phyloP scores from a whole-genome alignment of 2,888 invertebrate genomes.

The Ditylenchus weischeri region DNA sequence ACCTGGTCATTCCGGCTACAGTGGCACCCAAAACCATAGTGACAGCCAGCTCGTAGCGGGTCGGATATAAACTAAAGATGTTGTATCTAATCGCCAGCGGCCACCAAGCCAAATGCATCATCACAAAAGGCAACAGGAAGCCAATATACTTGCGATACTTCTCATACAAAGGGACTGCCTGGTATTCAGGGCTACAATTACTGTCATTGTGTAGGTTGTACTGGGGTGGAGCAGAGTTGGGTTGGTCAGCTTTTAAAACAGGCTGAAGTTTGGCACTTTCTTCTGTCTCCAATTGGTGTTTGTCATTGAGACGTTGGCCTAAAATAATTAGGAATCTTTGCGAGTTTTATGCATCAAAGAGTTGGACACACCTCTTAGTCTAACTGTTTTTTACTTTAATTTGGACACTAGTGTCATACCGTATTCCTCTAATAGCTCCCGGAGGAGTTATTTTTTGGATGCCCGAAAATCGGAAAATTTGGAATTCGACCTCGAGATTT shows the following conservation, averaged over 20 bases:
- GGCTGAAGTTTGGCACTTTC: background rate
- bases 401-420: no score
- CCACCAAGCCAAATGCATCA: conserved; percentile 36
- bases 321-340: no score
- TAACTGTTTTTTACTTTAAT: no score
- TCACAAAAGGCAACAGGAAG: conserved; percentile 31
- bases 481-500: no score
- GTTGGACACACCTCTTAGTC: no score
- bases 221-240: background rate
- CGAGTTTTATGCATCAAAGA: no score
- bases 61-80: conserved; percentile 36
- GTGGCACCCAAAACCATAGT: conserved; percentile 40
- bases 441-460: no score
- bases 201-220: background rate
- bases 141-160: conserved; percentile 35
- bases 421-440: no score
- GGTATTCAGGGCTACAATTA: background rate
- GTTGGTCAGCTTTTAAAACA: no score
- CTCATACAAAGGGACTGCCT: background rate
- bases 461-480: no score
- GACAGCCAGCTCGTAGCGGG: conserved; percentile 34
- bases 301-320: conserved; percentile 30
- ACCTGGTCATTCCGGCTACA: conserved; percentile 26
- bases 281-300: background rate
- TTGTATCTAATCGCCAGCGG: conserved; percentile 36